Conservation (phyloP, 2,888 invertebrate species). For the Cataglyphis cursor region DNA sequence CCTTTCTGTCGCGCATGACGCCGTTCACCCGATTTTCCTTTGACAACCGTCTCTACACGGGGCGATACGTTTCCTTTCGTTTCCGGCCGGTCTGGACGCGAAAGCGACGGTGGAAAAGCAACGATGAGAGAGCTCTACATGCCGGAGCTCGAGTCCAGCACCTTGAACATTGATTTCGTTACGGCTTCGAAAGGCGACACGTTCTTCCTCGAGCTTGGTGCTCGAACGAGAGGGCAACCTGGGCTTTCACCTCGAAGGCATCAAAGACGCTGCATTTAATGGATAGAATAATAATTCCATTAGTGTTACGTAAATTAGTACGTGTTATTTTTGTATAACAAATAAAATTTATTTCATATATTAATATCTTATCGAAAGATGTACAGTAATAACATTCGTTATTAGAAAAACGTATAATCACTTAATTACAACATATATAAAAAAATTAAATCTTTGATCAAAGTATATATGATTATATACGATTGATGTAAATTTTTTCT, state of each 20-base stretch:
- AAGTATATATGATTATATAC: background rate
- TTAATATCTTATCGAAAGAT: background rate
- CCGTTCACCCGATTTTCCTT: constrained; percentile 63
- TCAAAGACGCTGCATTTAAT: constrained; percentile 48
- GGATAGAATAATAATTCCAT: constrained; percentile 46
- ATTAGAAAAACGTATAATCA: background rate
- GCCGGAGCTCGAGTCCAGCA: constrained; percentile 17
- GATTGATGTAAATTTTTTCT: background rate
- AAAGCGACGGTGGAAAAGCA: constrained; percentile 35
- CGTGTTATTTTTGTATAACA: constrained; percentile 3
- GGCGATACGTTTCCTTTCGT: constrained; percentile 55
- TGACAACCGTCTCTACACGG: constrained; percentile 66
- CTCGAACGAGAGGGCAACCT: constrained; percentile 3
- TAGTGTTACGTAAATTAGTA: background rate
- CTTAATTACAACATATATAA: background rate
- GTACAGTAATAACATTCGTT: background rate
- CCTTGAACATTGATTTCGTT: constrained; percentile 55
- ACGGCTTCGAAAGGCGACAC: constrained; percentile 29
- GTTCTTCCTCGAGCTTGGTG: constrained; percentile 17
- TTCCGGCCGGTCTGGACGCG: constrained; percentile 38
- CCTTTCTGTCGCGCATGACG: constrained; percentile 54
- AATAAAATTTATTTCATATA: background rate
- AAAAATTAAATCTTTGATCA: constrained; percentile 2
- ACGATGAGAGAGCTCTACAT: constrained; percentile 29
- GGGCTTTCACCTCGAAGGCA: background rate